Base-by-base conservation (phyloP, 92 coral and sea anemone species). In the Actinernus sp. region DNA sequence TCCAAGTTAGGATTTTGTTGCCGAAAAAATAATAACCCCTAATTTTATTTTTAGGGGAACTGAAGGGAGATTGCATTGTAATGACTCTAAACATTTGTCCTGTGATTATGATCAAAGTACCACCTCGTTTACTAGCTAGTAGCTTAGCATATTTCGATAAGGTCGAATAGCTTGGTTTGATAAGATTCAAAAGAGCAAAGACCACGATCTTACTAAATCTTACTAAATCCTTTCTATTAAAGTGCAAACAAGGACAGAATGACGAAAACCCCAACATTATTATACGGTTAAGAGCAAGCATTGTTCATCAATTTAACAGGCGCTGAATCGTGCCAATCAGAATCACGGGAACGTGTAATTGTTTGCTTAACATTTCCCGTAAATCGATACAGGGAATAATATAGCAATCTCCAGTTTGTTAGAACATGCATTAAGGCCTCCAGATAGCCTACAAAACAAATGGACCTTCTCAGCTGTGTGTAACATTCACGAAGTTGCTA, bases 361-460 rank as follows among this genome's bases (percentile, higher is more conserved):
- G 47, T 85, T 85, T 85, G 65, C 70, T 57, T 85, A 71, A 71
- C 70, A 71, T 85, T 85, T 85, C 26, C 38, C 37, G 44, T 57
- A 17, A 58, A 84, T 5, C 55, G 49, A 44, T 70, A 55, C 78
- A 44, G 29, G 18, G 32, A 23, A 31, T 9, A 27, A 20, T 30
- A 25, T 43, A 57, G 45, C 14, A 23, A 43, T 57, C 41, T 13
- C 43, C n/a, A 12, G 43, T 55, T 52, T 43, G 58, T 52, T 47
- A 43, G 26, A 29, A 31, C 19, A 45, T 29, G 78, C 51, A 70
- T 70, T 70, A 55, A 43, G 27, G 66, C 1, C 38, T 26, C 26
- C 32, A 57, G 61, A 57, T 55, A 40, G 56, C 55, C 57, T 25
- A 16, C 36, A 26, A 55, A 57, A 50, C 28, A 29, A 55, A 70